Evolutionary conservation across 2,113 vertebrate genomes (phyloP).

Genomic region (Urocynchramus pylzowi): DNA sequence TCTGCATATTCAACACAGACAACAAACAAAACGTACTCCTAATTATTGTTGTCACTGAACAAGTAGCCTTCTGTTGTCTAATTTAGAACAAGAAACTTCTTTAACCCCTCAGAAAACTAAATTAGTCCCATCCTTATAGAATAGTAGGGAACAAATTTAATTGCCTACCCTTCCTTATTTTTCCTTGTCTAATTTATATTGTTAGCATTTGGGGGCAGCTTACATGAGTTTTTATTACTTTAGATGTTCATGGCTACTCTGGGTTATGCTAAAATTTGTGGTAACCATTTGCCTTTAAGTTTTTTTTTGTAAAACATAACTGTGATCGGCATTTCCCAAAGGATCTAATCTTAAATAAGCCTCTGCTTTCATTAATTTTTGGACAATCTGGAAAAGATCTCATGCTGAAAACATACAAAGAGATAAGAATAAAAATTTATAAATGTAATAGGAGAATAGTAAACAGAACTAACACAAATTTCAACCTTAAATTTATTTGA

Average conservation of each 20-base stretch:
- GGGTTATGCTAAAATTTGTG: not conserved
- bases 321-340: not conserved
- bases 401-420: not conserved
- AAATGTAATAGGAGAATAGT: not conserved
- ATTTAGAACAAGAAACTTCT: slow-evolving; percentile 2
- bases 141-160: slow-evolving; percentile 2
- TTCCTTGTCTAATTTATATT: not conserved
- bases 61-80: not conserved
- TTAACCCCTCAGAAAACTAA: slow-evolving; percentile 17
- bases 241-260: not conserved
- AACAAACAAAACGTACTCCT: not conserved
- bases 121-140: not conserved
- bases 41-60: not conserved
- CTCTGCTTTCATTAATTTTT: not conserved
- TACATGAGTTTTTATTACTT: not conserved
- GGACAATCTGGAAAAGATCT: not conserved
- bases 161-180: not conserved
- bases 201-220: not conserved
- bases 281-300: not conserved
- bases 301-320: not conserved
- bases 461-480: not conserved
- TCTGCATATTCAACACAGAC: not conserved
- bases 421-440: not conserved
- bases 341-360: not conserved
- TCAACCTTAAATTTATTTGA: not conserved